These are phyloP conservation scores for Mus spretus DNA, from an alignment of 2,797 vertebrate genomes.

Conservation along the genomic window DNA sequence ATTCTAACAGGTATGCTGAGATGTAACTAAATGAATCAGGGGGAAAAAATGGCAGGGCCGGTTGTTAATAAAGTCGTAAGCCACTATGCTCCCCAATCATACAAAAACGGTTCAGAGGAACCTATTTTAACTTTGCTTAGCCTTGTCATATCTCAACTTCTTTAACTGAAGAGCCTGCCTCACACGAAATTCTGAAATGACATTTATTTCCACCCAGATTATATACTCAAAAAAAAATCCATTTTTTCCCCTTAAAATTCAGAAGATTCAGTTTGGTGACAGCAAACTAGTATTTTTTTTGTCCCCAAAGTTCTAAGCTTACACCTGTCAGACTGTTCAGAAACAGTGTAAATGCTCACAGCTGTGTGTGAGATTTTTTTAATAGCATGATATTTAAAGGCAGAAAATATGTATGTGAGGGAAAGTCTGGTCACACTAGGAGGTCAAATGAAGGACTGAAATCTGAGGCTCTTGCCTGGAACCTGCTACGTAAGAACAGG, in stretches of 20 bases:
- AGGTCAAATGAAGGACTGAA: background rate
- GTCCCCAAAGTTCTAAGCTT: background rate
- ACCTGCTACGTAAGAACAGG: background rate
- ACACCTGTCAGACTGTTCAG: background rate
- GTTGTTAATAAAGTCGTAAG: background rate
- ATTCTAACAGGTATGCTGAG: background rate
- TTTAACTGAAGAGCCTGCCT: background rate
- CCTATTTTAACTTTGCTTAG: background rate
- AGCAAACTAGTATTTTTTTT: background rate
- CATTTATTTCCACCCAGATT: background rate
- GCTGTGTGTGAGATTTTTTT: background rate
- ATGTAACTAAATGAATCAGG: background rate
- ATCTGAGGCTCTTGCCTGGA: background rate
- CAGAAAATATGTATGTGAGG: background rate
- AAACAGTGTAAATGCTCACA: background rate
- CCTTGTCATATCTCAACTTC: background rate
- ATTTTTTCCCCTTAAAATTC: constrained; percentile 3
- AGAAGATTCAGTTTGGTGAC: background rate
- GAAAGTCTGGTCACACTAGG: background rate
- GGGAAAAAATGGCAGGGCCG: accelerated
- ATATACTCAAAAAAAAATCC: background rate
- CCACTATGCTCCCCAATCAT: background rate
- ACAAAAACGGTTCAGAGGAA: background rate
- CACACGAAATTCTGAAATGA: background rate
- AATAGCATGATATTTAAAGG: background rate